A percentile compares a stretch with the other conserved stretches of the same genome.
Conservation (phyloP, 2,888 invertebrate genomes). For the Imbricaverruca yamaguchii region DNA sequence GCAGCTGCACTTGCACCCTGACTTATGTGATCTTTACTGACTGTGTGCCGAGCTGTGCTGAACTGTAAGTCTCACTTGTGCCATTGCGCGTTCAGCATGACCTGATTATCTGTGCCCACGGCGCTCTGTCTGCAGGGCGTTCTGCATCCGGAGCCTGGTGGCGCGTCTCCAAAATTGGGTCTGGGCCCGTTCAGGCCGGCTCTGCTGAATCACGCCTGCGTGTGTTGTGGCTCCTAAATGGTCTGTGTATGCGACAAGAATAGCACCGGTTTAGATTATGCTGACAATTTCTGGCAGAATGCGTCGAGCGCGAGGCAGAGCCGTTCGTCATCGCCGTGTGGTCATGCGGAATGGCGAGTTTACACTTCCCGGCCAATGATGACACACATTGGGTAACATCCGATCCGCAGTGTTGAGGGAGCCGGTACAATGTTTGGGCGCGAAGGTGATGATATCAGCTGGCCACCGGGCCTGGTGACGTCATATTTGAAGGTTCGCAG, state of each 20-base stretch:
- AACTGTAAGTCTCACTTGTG: too few relatives aligned
- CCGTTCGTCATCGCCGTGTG: background rate
- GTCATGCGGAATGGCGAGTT: background rate
- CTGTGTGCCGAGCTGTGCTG: too few relatives aligned
- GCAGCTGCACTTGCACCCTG: too few relatives aligned
- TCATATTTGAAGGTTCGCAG: background rate
- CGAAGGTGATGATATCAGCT: background rate
- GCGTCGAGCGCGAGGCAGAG: background rate
- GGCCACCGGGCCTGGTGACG: background rate
- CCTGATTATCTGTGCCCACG: too few relatives aligned
- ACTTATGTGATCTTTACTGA: too few relatives aligned
- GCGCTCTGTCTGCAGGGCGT: too few relatives aligned
- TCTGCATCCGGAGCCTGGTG: too few relatives aligned
- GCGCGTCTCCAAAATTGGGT: slow-evolving; percentile 4
- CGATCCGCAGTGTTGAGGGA: background rate
- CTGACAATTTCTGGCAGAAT: background rate
- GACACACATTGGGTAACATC: slow-evolving; percentile 14
- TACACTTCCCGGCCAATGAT: background rate
- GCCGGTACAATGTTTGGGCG: background rate
- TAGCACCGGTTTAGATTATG: background rate
- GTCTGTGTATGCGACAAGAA: background rate
- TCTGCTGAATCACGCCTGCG: background rate
- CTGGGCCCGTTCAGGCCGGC: background rate
- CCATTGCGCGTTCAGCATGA: too few relatives aligned
- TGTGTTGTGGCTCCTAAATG: slow-evolving; percentile 1